Conservation (phyloP, 2,888 invertebrate species). For the Melanophora roralis region DNA sequence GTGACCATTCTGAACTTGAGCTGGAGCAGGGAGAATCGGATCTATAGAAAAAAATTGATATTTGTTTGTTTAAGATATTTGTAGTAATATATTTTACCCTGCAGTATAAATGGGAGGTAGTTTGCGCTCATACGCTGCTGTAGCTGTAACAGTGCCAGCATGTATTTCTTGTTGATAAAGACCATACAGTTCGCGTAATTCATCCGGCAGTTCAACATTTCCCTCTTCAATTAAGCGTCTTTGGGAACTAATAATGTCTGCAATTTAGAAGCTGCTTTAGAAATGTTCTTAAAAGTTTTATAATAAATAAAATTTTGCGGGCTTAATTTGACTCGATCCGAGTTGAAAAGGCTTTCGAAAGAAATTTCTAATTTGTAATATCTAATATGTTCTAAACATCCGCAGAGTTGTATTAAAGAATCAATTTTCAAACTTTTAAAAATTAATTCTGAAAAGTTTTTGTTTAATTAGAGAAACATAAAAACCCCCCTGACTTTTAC, state of each 20-base stretch:
- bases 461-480: neutral
- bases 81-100: slow-evolving; percentile 69
- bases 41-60: slow-evolving; percentile 60
- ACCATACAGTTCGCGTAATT: slow-evolving; percentile 87
- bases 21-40: slow-evolving; percentile 77
- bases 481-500: slow-evolving; percentile 27
- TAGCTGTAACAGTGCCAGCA: slow-evolving; percentile 81
- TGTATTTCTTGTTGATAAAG: slow-evolving; percentile 93
- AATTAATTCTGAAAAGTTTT: too few relatives aligned
- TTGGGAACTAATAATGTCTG: slow-evolving; percentile 92
- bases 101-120: slow-evolving; percentile 77
- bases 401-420: too few relatives aligned
- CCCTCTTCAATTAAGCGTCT: slow-evolving; percentile 89
- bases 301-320: neutral
- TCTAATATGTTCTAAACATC: too few relatives aligned
- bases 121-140: slow-evolving; percentile 74
- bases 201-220: slow-evolving; percentile 84
- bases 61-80: neutral
- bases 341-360: too few relatives aligned
- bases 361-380: too few relatives aligned
- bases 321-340: too few relatives aligned
- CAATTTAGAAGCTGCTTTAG: neutral
- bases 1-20: slow-evolving; percentile 77
- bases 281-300: neutral
- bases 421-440: too few relatives aligned